Percentiles rank a stretch among this genome's conserved stretches.
Conservation (phyloP, 2,797 vertebrate genomes). For the Notamacropus eugenii region DNA sequence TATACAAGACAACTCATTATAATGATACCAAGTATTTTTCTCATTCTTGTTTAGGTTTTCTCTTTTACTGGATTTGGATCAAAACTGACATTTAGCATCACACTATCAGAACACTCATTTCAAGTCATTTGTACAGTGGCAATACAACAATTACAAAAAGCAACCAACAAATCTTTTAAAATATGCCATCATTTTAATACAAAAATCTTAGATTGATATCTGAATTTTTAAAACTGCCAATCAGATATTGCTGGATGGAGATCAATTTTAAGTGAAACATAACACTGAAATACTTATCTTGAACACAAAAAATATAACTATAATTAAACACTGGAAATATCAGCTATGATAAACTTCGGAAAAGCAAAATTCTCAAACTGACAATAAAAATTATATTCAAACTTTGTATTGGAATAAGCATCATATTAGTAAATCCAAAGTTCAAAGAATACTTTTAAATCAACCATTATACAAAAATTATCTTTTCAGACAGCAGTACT, state of each 20-base stretch:
- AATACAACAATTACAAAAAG: neutral
- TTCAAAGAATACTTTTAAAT: neutral
- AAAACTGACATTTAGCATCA: neutral
- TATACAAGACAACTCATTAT: neutral
- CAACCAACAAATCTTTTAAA: neutral
- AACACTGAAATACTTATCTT: neutral
- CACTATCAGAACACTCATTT: neutral
- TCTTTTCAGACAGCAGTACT: neutral
- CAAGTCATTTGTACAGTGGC: neutral
- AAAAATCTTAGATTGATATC: neutral
- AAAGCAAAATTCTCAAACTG: neutral
- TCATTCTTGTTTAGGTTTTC: neutral
- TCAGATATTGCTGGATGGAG: neutral
- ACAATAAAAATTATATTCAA: neutral
- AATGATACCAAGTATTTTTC: neutral
- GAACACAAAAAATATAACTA: neutral
- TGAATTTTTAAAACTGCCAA: neutral
- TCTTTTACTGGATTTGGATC: neutral
- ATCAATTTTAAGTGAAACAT: neutral
- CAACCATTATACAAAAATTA: neutral
- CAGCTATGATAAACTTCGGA: neutral
- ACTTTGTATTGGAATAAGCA: neutral
- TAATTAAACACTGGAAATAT: neutral
- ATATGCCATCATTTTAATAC: neutral
- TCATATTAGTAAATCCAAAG: neutral